Base-by-base conservation (phyloP, 2,888 invertebrate species). In the Oasisia sp. region DNA sequence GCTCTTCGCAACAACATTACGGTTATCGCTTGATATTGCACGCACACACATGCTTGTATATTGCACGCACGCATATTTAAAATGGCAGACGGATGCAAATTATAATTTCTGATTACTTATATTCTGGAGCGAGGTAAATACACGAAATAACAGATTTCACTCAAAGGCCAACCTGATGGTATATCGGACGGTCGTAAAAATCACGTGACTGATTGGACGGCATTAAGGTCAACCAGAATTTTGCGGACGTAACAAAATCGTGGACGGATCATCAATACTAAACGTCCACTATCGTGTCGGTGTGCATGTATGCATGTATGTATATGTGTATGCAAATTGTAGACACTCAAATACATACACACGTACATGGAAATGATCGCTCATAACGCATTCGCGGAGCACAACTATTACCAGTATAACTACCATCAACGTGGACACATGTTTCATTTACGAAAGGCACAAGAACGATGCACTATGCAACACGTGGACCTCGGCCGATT, bases 241-340 rank as follows among this genome's bases (percentile, higher is more conserved):
- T 74, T 74, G 74, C 74, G 74, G 27, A 74, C 74, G 74, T 74
- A 74, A n/a, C 74, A 74, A 74, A n/a, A 74, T 74, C 74, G 27
- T 74, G 74, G 74, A 74, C 74, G 74, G 74, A 74, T 27, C 74
- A 74, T 74, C 74, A 74, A 27, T 27, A 74, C 74, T 27, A 74
- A 19, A 74, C 74, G 74, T 27, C 74, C 74, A 74, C 74, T 27
- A 19, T 74, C 19, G 19, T 74, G n/a, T 74, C 27, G 19, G 74
- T 74, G n/a, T n/a, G 27, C 27, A 74, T 74, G 74, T 74, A 9
- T 50, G 5, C 27, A 74, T 74, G 74, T 74, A 74, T 19, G 74
- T 74, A 14, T 74, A 7, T n/a, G 27, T 74, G 74, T 8, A 74
- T 27, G 50, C 38, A 38, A 38, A 38, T 38, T 38, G 38, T 38